These are phyloP conservation scores for Cylindroiulus punctatus DNA, from an alignment of 2,888 invertebrate genomes.

Conservation along the genomic window DNA sequence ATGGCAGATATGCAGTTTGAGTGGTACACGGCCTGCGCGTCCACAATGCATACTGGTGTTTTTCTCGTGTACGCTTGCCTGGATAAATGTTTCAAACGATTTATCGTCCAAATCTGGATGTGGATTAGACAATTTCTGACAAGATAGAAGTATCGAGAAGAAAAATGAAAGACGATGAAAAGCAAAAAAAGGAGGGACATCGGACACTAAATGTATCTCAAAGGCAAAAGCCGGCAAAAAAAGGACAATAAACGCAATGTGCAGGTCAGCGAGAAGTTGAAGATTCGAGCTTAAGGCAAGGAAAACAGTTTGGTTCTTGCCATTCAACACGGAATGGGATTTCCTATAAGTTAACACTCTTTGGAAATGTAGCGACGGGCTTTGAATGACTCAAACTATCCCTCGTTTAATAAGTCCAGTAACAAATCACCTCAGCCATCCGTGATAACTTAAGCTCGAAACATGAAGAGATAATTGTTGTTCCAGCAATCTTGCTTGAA, in stretches of 20 bases:
- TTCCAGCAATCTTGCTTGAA: not conserved
- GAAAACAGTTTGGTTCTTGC: not conserved
- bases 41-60: not conserved
- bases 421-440: not conserved
- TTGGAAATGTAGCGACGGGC: not conserved
- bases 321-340: slow-evolving; percentile 33
- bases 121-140: slow-evolving; percentile 42
- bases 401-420: not conserved
- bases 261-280: not conserved
- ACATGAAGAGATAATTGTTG: not conserved
- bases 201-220: slow-evolving; percentile 23
- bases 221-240: not conserved
- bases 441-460: not conserved
- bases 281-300: not conserved
- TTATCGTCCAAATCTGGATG: slow-evolving; percentile 38
- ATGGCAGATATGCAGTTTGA: slow-evolving; percentile 42
- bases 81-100: slow-evolving; percentile 38
- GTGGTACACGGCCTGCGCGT: not conserved
- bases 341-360: not conserved
- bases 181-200: not conserved
- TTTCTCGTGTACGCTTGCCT: not conserved
- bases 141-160: slow-evolving; percentile 42
- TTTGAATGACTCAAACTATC: slow-evolving; percentile 3
- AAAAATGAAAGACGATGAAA: slow-evolving; percentile 38
- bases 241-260: not conserved